Base-by-base conservation (phyloP, 2,888 invertebrate species). In the Sinopyrophorus schimmeli region DNA sequence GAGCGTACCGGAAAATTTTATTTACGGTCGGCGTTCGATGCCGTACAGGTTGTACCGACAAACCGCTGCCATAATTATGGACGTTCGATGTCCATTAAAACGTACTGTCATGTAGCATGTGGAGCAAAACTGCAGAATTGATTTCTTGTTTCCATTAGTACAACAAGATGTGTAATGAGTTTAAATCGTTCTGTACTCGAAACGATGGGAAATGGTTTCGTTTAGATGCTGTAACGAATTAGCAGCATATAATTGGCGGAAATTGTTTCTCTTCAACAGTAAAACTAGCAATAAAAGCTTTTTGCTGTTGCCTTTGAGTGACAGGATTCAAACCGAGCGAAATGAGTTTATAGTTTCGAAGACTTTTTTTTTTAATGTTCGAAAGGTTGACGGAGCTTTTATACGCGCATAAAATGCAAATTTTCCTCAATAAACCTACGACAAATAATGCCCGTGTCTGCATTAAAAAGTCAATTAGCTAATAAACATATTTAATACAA, bases 171-270 rank as follows among this genome's bases (percentile, higher is more conserved):
- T 27, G 35, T 37, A 48, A 48, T 41, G 43, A 38, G 34, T 39
- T 42, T 14, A 35, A 42, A 42, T 30, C 18, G 42, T 37, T 48
- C 31, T 48, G 27, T 37, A 23, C 34, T 47, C 12, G 2, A 48
- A 49, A 49, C 35, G 38, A 39, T 43, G 49, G 39, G 49, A 49
- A 49, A 43, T 38, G 17, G 20, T 20, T 28, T 26, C 24, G 18
- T 40, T 39, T 24, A 43, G 49, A 32, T 46, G 27, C 27, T 46
- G 17, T 17, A 35, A 28, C 40, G 38, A 44, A 50, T 49, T 49
- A 42, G 49, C 14, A 48, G 14, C 17, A 10, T 21, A 31, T 50
- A 50, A 50, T 46, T 50, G 44, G 32, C 35, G 30, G 40, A 44
- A 50, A 50, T 50, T 40, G 44, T 50, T 47, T 41, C 37, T 30